Evolutionary conservation across 2,797 vertebrate species (phyloP).

Genomic region (Syndactyla subalaris): DNA sequence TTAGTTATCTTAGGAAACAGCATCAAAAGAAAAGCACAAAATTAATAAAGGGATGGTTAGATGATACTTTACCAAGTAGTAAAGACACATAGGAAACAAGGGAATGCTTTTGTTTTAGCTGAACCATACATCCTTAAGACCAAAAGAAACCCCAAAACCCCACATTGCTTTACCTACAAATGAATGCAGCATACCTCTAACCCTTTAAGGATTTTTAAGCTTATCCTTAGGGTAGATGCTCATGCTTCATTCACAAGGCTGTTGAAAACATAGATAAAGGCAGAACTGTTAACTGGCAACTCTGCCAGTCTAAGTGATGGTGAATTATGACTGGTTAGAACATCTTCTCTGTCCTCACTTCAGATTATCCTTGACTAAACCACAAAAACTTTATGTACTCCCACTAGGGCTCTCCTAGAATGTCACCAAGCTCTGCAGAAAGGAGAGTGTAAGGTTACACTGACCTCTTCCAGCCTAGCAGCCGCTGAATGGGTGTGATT

Average conservation of each 20-base stretch:
- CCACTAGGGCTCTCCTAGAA: background rate
- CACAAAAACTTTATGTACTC: background rate
- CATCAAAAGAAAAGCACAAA: background rate
- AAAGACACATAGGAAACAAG: background rate
- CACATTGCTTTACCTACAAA: background rate
- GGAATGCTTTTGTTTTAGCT: slow-evolving; percentile 3
- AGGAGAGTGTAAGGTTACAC: background rate
- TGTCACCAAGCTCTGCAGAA: background rate
- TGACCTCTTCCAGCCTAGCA: background rate
- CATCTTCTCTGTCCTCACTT: background rate
- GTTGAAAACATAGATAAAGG: slow-evolving; percentile 39
- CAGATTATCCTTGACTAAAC: background rate
- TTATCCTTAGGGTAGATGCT: slow-evolving; percentile 39
- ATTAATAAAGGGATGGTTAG: background rate
- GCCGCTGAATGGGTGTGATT: background rate
- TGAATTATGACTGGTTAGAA: background rate
- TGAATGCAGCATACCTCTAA: background rate
- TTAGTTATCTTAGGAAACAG: background rate
- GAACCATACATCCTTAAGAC: background rate
- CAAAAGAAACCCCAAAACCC: background rate
- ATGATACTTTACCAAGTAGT: background rate
- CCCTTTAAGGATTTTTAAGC: background rate
- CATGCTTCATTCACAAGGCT: slow-evolving; percentile 41
- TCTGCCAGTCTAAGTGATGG: background rate
- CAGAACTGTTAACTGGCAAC: background rate